Percentiles rank a stretch among this genome's conserved stretches.
These are phyloP conservation scores for Chunga burmeisteri DNA, from an alignment of 2,113 vertebrate genomes.

Conservation along the genomic window DNA sequence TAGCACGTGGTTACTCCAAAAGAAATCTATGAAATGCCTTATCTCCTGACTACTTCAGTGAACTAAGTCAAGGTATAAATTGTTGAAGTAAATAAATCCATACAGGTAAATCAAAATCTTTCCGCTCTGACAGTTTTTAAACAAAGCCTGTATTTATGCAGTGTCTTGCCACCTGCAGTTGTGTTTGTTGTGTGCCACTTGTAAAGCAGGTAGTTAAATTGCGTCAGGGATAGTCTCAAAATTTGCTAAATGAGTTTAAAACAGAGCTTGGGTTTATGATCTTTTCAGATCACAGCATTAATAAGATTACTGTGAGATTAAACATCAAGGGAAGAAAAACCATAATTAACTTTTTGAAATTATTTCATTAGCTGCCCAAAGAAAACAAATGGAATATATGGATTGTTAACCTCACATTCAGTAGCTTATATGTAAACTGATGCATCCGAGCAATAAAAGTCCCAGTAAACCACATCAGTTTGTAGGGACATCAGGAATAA, in stretches of 20 bases:
- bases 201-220: not conserved
- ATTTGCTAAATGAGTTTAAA: not conserved
- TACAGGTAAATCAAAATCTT: not conserved
- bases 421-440: not conserved
- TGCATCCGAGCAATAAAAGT: not conserved
- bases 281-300: not conserved
- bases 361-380: not conserved
- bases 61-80: not conserved
- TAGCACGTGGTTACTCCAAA: not conserved
- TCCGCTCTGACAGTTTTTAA: not conserved
- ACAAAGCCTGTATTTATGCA: not conserved
- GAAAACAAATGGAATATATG: not conserved
- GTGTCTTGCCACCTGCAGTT: not conserved
- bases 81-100: not conserved
- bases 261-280: not conserved
- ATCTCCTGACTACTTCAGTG: not conserved
- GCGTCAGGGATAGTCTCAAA: not conserved
- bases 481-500: not conserved
- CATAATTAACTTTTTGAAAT: not conserved
- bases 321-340: not conserved
- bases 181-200: not conserved
- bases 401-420: not conserved
- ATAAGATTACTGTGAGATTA: not conserved
- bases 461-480: not conserved
- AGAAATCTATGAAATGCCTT: not conserved